Conservation (phyloP, 2,888 invertebrate species). For the Spisula subtruncata region DNA sequence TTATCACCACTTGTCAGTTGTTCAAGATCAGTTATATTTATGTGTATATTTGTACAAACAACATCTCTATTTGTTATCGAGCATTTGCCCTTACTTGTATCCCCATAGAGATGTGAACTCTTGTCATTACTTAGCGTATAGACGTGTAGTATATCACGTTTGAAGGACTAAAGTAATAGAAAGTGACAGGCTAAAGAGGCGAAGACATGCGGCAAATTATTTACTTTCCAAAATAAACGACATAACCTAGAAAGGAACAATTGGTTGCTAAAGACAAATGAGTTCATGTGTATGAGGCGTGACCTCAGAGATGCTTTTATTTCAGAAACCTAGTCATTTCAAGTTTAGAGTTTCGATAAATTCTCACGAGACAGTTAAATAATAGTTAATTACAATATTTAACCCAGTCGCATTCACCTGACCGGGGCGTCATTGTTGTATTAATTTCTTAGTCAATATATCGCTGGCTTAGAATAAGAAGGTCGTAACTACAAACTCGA, state of each 20-base stretch:
- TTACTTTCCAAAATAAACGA: too few relatives aligned
- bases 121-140: neutral
- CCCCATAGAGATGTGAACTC: neutral
- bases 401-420: neutral
- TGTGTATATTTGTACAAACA: neutral
- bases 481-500: too few relatives aligned
- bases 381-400: neutral
- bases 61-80: neutral
- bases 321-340: neutral
- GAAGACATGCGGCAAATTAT: neutral
- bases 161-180: neutral
- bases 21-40: neutral
- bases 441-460: neutral
- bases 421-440: neutral
- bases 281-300: too few relatives aligned
- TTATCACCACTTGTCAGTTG: neutral
- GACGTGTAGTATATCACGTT: neutral
- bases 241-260: too few relatives aligned
- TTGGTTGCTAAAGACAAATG: too few relatives aligned
- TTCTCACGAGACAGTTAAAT: neutral
- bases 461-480: too few relatives aligned
- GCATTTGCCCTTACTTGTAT: neutral
- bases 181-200: neutral
- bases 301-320: neutral
- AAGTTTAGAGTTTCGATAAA: neutral